Evolutionary conservation across 2,113 vertebrate genomes (phyloP).

Genomic region (Cinclus cinclus): DNA sequence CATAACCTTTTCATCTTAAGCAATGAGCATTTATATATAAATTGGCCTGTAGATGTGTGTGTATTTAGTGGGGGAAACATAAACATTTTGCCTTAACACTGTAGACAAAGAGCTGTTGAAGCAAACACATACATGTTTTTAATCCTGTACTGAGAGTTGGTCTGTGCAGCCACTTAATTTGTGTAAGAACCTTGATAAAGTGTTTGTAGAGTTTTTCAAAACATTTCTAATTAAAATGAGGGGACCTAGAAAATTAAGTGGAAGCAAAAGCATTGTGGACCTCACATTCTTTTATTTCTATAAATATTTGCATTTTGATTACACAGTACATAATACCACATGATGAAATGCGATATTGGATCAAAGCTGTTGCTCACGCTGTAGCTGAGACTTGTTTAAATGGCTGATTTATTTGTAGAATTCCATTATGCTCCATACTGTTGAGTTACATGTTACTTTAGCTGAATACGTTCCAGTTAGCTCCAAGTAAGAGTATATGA

Average conservation of each 20-base stretch:
- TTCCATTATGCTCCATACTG: background rate
- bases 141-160: constrained; percentile 2
- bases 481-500: background rate
- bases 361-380: constrained; percentile 50
- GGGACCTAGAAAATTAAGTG: constrained; percentile 55
- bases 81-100: background rate
- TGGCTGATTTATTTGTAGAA: background rate
- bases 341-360: constrained; percentile 48
- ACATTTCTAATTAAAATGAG: constrained; percentile 56
- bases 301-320: constrained; percentile 73
- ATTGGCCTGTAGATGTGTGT: background rate
- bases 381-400: constrained; percentile 29
- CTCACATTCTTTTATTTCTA: constrained; percentile 61
- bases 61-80: background rate
- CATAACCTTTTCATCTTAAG: background rate
- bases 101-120: background rate
- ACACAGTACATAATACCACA: constrained; percentile 41
- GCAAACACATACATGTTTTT: background rate
- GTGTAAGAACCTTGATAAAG: constrained; percentile 43
- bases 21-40: background rate
- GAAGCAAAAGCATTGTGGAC: constrained; percentile 7
- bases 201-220: constrained; percentile 68
- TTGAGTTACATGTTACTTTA: background rate
- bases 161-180: constrained; percentile 28
- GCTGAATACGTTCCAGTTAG: background rate